Evolutionary conservation across 2,113 vertebrate species (phyloP), one percentile per base, ranked within the genome.

Genomic region (Zosterops japonicus): DNA sequence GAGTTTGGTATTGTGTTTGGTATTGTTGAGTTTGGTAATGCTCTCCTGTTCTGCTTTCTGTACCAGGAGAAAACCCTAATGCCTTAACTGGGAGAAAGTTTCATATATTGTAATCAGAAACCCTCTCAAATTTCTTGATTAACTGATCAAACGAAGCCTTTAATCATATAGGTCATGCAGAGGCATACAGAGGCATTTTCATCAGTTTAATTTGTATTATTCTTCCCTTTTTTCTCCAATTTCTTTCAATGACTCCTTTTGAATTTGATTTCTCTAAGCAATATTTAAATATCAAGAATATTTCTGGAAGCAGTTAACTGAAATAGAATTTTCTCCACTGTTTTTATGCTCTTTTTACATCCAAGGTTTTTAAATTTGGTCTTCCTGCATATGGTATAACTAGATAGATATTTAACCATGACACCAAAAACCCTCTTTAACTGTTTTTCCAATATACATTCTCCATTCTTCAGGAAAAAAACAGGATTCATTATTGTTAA

Each of bases 71-170:
- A 91, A 85, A 65, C 28, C 16, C n/a, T 53, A 49, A 27, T 76
- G 33, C 65, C 36, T 71, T 47, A 28, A n/a, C 57, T 50, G n/a
- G 49, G n/a, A 83, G 31, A 96, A 91, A 57, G 31, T 79, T 91
- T 85, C 23, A 14, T 52, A 27, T 59, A 16, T 13, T 80, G 39
- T 56, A 93, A 92, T 92, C 88, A 93, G 63, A 83, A 63, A 86
- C 31, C 39, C 46, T 88, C 82, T 95, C 67, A 74, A 11, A 94
- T 68, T 76, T 84, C 85, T 83, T 93, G 67, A 88, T 92, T 94
- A 93, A 76, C 70, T 80, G 88, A 90, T 92, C 85, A 74, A 61
- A 83, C 5, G 6, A 88, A 90, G 27, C 33, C 31, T 83, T 79
- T 89, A 85, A 90, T 95, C 57, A 61, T 35, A 35, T 8, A 41